Conservation (phyloP, 2,888 invertebrate species). For the Microplitis deprimator region DNA sequence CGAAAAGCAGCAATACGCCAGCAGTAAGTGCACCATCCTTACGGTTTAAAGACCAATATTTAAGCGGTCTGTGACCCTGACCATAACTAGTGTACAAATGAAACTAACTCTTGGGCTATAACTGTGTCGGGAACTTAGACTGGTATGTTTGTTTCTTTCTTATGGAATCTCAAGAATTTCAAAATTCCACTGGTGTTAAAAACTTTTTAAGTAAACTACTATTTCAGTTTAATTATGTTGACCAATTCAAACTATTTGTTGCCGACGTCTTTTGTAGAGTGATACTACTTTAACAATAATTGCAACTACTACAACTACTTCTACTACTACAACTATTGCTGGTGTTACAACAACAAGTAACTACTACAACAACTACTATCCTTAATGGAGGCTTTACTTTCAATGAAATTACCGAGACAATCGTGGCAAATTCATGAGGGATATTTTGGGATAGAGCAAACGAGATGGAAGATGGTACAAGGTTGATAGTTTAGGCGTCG, state of each 20-base stretch:
- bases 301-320: background rate
- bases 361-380: background rate
- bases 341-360: slow-evolving; percentile 5
- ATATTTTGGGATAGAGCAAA: slow-evolving; percentile 28
- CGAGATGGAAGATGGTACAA: slow-evolving; percentile 55
- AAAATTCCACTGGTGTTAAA: background rate
- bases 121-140: background rate
- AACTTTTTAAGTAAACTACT: slow-evolving; percentile 11
- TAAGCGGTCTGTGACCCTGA: background rate
- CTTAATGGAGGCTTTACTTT: slow-evolving; percentile 27
- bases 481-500: slow-evolving; percentile 59
- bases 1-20: slow-evolving; percentile 23
- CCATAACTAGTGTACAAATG: background rate
- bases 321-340: background rate
- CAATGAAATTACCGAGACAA: slow-evolving; percentile 26
- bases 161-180: slow-evolving; percentile 10
- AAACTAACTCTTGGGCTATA: slow-evolving; percentile 3
- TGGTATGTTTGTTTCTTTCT: slow-evolving; percentile 5
- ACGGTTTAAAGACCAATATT: background rate
- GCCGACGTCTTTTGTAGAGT: background rate
- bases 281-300: background rate
- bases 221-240: slow-evolving; percentile 21
- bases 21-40: background rate
- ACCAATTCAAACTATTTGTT: slow-evolving; percentile 1
- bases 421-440: slow-evolving; percentile 34